Base-by-base conservation (phyloP, 2,113 vertebrate genomes). In the Fulica atra region DNA sequence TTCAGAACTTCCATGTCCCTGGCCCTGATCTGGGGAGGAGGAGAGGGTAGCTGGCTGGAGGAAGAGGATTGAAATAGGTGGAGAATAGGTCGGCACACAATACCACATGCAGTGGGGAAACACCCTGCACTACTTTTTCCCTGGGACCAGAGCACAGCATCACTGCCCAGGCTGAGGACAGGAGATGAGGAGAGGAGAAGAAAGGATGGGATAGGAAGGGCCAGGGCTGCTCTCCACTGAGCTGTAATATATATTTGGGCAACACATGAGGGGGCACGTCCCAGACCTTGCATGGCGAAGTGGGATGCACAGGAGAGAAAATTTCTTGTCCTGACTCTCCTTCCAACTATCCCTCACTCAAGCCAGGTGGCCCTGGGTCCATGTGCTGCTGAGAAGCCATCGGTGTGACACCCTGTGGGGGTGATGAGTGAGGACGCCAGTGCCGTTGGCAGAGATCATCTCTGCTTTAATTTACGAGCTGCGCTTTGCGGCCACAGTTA, bases 11-110 rank as follows among this genome's bases (percentile, higher is more conserved):
- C 21, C 15, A 7, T 21, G n/a, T 71, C 36, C 18, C 20, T 13
- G 29, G 18, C 29, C 23, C 26, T 38, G n/a, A 63, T n/a, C 10
- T 23, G 17, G 44, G 17, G 44, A 44, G 44, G 44, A 46, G 44
- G 0, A 1, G 1, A 5, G 25, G 11, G 5, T 29, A 50, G 8
- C 19, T 2, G 3, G n/a, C 18, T 86, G n/a, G 14, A 57, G 15
- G 8, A 74, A 79, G 29, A 71, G 24, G 4, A 5, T 79, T 91
- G 68, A 61, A 57, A 56, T 23, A 35, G 4, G 8, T 54, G 26
- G 7, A 18, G 23, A 81, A 40, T 4, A n/a, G 14, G 15, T 33
- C 15, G 9, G 9, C 28, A 53, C 16, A 71, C 12, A 42, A 1
- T 38, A 18, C 5, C 57, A 36, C 24, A 3, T 69, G 11, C 16